Percentiles rank a stretch among this genome's conserved stretches.
Evolutionary conservation across 1,140 invertebrate genomes (phyloP).

Genomic region (Rhopalosiphum maidis): DNA sequence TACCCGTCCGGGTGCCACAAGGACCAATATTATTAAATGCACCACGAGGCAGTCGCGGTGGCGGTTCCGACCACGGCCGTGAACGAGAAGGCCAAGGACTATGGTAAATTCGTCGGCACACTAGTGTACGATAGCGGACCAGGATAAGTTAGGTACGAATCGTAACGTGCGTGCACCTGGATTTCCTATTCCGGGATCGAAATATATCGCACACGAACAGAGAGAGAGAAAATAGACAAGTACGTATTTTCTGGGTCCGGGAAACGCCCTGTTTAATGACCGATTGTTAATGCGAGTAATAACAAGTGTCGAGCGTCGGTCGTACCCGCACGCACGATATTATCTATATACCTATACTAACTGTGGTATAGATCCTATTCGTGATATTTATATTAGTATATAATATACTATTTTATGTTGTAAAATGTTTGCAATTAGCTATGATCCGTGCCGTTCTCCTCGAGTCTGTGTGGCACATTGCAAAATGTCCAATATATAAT

Average conservation of each 20-base stretch:
- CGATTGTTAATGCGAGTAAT: not conserved
- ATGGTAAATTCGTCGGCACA: not conserved
- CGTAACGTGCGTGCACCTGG: not conserved
- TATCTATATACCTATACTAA: not conserved
- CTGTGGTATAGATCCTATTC: not conserved
- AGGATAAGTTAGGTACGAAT: not conserved
- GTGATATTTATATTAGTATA: not conserved
- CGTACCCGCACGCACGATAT: not conserved
- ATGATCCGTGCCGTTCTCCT: not conserved
- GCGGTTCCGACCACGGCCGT: not conserved
- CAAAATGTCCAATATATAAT: not conserved
- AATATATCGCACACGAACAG: not conserved
- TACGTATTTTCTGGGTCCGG: not conserved
- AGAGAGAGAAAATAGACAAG: not conserved
- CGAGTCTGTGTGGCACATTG: not conserved
- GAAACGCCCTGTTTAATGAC: slow-evolving; percentile 23
- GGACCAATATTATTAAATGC: not conserved
- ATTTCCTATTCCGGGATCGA: slow-evolving; percentile 1
- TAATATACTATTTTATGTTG: not conserved
- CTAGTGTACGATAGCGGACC: not conserved
- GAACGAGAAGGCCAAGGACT: slow-evolving; percentile 4
- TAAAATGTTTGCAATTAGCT: not conserved
- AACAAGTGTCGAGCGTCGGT: not conserved
- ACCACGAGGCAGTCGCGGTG: not conserved
- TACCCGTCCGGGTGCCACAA: not conserved